Evolutionary conservation across 2,797 vertebrate species (phyloP).

Genomic region (Oreonectes daqikongensis): DNA sequence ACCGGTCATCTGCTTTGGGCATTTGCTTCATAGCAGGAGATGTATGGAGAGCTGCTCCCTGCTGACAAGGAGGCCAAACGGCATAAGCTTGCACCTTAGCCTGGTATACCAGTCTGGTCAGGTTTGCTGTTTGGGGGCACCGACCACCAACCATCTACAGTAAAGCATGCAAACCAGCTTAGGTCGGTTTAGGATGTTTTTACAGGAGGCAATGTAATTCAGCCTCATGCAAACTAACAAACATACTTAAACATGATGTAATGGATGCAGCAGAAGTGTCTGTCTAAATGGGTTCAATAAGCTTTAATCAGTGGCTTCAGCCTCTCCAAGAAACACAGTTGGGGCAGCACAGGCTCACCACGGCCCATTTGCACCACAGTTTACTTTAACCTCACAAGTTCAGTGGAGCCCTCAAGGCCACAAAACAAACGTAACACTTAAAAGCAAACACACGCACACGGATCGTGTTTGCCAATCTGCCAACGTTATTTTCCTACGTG

Average conservation of each 20-base stretch:
- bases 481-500: conserved; percentile 46
- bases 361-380: conserved; percentile 50
- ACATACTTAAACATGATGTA: conserved; percentile 26
- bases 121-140: not conserved
- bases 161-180: not conserved
- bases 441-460: conserved; percentile 43
- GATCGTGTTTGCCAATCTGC: conserved; percentile 37
- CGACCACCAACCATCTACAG: not conserved
- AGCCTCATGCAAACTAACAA: conserved; percentile 30
- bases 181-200: not conserved
- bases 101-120: too few species aligned
- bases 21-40: conserved; percentile 53
- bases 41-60: conserved; percentile 13
- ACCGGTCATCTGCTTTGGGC: conserved; percentile 65
- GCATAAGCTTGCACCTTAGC: not conserved
- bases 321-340: conserved; percentile 42
- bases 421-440: conserved; percentile 39
- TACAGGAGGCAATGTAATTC: not conserved
- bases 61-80: conserved; percentile 14
- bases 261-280: conserved; percentile 18
- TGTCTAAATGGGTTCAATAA: conserved; percentile 48
- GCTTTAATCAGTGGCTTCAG: conserved; percentile 53
- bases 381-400: conserved; percentile 54
- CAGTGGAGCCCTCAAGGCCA: conserved; percentile 40
- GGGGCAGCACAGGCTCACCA: conserved; percentile 33